Percentiles rank a stretch among this genome's conserved stretches.
Evolutionary conservation across 2,888 invertebrate genomes (phyloP).

Genomic region (Strigamia transsilvanica): DNA sequence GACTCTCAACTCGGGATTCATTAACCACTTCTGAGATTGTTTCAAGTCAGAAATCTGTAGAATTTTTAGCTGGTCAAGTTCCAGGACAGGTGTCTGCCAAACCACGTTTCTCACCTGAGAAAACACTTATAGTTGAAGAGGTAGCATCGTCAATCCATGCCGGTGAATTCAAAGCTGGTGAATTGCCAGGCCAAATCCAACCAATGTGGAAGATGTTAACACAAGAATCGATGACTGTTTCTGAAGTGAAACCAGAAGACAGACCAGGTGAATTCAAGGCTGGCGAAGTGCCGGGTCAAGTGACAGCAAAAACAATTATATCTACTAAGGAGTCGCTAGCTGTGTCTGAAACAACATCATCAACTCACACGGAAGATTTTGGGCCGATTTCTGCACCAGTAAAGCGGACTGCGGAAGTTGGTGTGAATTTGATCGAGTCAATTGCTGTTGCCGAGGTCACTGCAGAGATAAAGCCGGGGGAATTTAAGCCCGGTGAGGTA

Average conservation of each 20-base stretch:
- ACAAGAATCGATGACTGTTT: conserved; percentile 57
- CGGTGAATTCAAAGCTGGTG: conserved; percentile 51
- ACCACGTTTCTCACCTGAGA: conserved; percentile 57
- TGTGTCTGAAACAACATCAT: conserved; percentile 24
- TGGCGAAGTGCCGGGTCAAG: conserved; percentile 51
- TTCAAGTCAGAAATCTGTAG: conserved; percentile 50
- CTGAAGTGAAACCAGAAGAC: conserved; percentile 57
- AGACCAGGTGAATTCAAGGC: conserved; percentile 54
- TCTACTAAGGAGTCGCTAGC: conserved; percentile 56
- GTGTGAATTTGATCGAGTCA: conserved; percentile 53
- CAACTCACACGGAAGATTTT: conserved; percentile 41
- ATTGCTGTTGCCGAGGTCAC: conserved; percentile 53
- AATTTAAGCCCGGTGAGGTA: conserved; percentile 50
- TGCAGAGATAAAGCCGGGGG: conserved; percentile 52
- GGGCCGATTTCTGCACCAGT: conserved; percentile 53
- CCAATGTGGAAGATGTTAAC: conserved; percentile 56
- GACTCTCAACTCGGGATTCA: conserved; percentile 53
- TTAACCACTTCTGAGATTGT: conserved; percentile 51
- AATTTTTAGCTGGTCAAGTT: conserved; percentile 49
- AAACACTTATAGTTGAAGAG: conserved; percentile 58
- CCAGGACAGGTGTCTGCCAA: conserved; percentile 54
- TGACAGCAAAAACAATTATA: conserved; percentile 50
- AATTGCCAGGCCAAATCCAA: conserved; percentile 54
- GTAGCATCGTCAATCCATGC: conserved; percentile 63
- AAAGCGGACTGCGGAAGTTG: conserved; percentile 55